A percentile compares a stretch with the other conserved stretches of the same genome.
These are phyloP conservation scores for Euplagia quadripunctaria DNA, from an alignment of 2,888 invertebrate genomes.

Conservation along the genomic window DNA sequence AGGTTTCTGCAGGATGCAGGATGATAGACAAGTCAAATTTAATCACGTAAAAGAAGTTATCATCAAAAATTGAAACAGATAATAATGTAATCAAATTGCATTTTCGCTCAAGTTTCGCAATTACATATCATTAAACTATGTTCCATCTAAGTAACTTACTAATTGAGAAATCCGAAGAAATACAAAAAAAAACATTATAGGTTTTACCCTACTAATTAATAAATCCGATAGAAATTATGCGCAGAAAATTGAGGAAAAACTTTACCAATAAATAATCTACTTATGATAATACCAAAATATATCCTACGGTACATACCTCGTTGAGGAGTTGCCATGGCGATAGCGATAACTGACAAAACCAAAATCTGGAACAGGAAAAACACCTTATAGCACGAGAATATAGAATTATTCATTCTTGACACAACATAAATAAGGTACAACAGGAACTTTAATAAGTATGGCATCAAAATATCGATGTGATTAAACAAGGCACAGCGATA, in stretches of 20 bases:
- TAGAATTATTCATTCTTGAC: background rate
- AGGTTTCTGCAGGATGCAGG: no score
- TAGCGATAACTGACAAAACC: conserved; percentile 7
- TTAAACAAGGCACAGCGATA: background rate
- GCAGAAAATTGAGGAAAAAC: no score
- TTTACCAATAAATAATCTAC: no score
- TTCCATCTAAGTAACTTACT: no score
- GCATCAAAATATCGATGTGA: conserved; percentile 4
- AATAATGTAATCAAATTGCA: background rate
- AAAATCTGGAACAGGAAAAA: conserved; percentile 17
- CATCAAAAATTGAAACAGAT: background rate
- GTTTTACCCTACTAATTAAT: no score
- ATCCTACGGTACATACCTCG: conserved; percentile 6
- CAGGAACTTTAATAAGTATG: background rate
- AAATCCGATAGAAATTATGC: no score
- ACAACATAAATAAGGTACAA: background rate
- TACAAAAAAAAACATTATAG: no score
- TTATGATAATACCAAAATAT: background rate
- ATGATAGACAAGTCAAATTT: no score
- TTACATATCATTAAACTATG: background rate
- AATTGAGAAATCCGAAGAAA: no score
- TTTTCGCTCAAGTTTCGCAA: background rate
- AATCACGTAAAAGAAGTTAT: background rate
- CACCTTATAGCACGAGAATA: background rate
- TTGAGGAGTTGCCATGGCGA: conserved; percentile 21